These are phyloP conservation scores for Lithodes maja DNA, from an alignment of 2,888 invertebrate species.

Conservation along the genomic window DNA sequence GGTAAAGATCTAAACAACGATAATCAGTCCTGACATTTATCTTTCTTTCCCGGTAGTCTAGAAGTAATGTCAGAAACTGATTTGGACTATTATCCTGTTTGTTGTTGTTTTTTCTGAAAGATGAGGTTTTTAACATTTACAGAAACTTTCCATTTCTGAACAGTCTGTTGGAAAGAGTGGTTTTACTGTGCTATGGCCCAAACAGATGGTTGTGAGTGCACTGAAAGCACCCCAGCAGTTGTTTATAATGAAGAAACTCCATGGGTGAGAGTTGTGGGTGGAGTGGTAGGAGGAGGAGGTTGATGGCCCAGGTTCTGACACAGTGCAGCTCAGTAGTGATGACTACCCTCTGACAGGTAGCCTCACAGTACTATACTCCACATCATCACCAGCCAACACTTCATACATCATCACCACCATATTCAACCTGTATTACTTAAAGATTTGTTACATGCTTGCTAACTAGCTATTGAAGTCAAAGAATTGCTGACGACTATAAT, in stretches of 20 bases:
- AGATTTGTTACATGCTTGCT: not conserved
- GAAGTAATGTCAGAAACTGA: too few relatives aligned
- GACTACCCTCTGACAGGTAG: slow-evolving; percentile 27
- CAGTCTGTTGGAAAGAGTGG: too few relatives aligned
- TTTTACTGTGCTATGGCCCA: too few relatives aligned
- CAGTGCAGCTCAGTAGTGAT: slow-evolving; percentile 57
- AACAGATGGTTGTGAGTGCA: not conserved
- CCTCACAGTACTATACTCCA: slow-evolving; percentile 8
- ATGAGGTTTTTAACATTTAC: too few relatives aligned
- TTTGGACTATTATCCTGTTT: too few relatives aligned
- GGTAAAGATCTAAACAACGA: too few relatives aligned
- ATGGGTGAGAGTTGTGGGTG: not conserved
- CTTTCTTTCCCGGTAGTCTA: too few relatives aligned
- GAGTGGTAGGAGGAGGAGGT: not conserved
- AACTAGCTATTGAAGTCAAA: not conserved
- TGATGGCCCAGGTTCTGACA: slow-evolving; percentile 59
- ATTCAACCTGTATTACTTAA: slow-evolving; percentile 16
- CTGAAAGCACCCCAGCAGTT: slow-evolving; percentile 23
- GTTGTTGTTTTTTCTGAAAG: too few relatives aligned
- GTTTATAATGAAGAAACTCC: slow-evolving; percentile 15
- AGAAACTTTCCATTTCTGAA: too few relatives aligned
- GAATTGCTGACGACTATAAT: too few relatives aligned
- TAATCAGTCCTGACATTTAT: too few relatives aligned
- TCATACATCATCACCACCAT: slow-evolving; percentile 22
- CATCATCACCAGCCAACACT: slow-evolving; percentile 19